These are phyloP conservation scores for Scaptomyza montana DNA, from an alignment of 1,140 invertebrate genomes.

Conservation along the genomic window DNA sequence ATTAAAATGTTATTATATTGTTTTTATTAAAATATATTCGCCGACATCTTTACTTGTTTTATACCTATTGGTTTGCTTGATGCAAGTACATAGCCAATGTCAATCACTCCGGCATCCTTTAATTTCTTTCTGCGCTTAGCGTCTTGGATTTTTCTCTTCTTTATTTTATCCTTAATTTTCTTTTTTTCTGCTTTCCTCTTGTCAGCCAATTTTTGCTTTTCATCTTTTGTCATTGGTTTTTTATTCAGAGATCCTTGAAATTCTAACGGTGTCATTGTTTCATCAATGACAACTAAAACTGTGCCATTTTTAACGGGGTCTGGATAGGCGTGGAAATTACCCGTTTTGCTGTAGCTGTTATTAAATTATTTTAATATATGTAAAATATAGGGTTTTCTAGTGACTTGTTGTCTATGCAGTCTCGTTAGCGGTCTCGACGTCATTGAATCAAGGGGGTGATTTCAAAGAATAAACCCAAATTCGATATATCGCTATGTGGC, in stretches of 20 bases:
- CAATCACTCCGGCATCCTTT: constrained; percentile 78
- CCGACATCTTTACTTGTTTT: no score
- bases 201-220: constrained; percentile 65
- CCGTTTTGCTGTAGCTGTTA: constrained; percentile 83
- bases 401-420: no score
- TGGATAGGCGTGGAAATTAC: constrained; percentile 85
- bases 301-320: constrained; percentile 85
- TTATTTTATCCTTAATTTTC: constrained; percentile 60
- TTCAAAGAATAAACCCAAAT: no score
- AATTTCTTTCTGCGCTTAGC: constrained; percentile 70
- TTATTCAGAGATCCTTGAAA: constrained; percentile 80
- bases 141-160: constrained; percentile 68
- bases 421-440: no score
- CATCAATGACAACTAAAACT: constrained; percentile 85
- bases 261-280: constrained; percentile 85
- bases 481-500: no score
- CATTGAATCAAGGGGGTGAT: no score
- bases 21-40: no score
- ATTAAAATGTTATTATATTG: no score
- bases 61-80: constrained; percentile 66
- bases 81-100: constrained; percentile 53
- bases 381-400: no score
- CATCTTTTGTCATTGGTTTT: constrained; percentile 75
- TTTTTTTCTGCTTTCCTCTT: constrained; percentile 62
- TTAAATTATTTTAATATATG: not conserved